A percentile compares a stretch with the other conserved stretches of the same genome.
These are phyloP conservation scores for Calephelis virginiensis DNA, from an alignment of 1,140 invertebrate genomes.

Conservation along the genomic window DNA sequence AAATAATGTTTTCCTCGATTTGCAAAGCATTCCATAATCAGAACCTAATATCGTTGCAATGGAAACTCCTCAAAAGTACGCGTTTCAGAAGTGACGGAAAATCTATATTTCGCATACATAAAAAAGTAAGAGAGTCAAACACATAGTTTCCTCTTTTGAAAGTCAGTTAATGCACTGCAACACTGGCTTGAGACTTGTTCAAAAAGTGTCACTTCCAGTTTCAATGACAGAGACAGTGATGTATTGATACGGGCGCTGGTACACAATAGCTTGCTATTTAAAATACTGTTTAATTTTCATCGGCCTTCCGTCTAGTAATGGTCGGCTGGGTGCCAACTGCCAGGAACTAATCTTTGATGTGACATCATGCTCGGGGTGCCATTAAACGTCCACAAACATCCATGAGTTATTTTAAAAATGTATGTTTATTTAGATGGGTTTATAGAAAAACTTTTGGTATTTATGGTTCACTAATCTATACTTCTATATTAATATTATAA, in stretches of 20 bases:
- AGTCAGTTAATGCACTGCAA: neutral
- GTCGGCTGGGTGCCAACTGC: constrained; percentile 7
- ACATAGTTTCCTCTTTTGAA: no score
- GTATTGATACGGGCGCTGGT: neutral
- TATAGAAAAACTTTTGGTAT: neutral
- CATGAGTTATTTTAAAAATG: constrained; percentile 6
- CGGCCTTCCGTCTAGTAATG: constrained; percentile 11
- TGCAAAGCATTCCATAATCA: no score
- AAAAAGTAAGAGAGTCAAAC: no score
- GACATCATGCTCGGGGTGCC: constrained; percentile 11
- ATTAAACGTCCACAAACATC: constrained; percentile 9
- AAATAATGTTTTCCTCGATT: no score
- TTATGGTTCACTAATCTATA: neutral
- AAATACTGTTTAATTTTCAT: constrained; percentile 12
- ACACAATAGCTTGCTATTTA: constrained; percentile 16
- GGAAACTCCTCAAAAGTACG: no score
- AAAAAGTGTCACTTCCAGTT: neutral
- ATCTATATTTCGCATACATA: no score
- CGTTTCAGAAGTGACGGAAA: no score
- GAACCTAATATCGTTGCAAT: no score
- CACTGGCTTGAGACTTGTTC: constrained; percentile 3
- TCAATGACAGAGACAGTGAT: constrained; percentile 1
- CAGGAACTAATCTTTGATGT: constrained; percentile 17
- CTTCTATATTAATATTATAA: no score
- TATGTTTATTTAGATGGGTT: neutral